These are phyloP conservation scores for Chrysotoxum bicinctum DNA, from an alignment of 2,888 invertebrate genomes.

Conservation along the genomic window DNA sequence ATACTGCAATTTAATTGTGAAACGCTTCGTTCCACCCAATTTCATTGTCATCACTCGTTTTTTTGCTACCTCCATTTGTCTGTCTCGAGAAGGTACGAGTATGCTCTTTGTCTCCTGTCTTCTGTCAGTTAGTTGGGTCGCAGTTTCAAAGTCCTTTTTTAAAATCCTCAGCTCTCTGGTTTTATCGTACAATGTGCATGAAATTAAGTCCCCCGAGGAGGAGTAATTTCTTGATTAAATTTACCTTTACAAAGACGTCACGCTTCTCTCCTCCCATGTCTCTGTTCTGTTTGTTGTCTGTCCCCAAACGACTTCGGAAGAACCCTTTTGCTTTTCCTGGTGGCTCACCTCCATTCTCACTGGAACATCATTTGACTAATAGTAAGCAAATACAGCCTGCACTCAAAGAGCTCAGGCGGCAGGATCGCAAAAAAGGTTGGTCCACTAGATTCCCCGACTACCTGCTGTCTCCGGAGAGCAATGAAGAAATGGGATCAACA, in stretches of 20 bases:
- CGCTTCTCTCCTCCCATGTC: constrained; percentile 17
- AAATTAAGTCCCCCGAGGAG: constrained; percentile 70
- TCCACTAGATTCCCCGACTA: background rate
- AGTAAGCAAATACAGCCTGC: constrained; percentile 59
- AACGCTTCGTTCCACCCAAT: constrained; percentile 66
- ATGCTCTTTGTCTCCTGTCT: background rate
- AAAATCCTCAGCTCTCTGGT: constrained; percentile 21
- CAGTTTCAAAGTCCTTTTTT: constrained; percentile 44
- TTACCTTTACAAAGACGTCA: constrained; percentile 66
- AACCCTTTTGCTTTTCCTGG: background rate
- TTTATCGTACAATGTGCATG: constrained; percentile 47
- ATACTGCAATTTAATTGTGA: constrained; percentile 63
- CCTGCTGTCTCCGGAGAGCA: constrained; percentile 15
- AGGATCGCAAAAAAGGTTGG: constrained; percentile 14
- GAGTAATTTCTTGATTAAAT: constrained; percentile 71
- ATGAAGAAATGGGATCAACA: constrained; percentile 42
- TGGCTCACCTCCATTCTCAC: constrained; percentile 9
- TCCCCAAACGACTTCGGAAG: constrained; percentile 6
- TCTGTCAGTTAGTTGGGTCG: constrained; percentile 27
- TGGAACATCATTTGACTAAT: constrained; percentile 58
- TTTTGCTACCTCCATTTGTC: constrained; percentile 38
- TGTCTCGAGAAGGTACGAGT: background rate
- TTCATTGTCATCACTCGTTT: constrained; percentile 65
- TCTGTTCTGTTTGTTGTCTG: constrained; percentile 33
- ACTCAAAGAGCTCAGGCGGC: background rate